A percentile compares a stretch with the other conserved stretches of the same genome.
Conservation (phyloP, 2,797 vertebrate species). For the Florisuga fusca region DNA sequence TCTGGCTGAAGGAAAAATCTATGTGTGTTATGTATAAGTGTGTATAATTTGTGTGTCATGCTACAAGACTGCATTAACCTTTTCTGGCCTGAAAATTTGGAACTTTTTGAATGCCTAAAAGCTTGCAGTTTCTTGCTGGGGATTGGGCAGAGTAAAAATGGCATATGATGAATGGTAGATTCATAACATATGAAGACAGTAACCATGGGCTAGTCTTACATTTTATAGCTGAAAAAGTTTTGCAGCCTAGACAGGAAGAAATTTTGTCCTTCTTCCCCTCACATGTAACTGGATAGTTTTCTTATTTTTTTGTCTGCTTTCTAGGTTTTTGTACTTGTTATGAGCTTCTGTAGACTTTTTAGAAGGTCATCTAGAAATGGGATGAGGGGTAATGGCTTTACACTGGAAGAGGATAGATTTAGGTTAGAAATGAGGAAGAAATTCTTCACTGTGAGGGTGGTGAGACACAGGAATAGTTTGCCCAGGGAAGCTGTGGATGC, state of each 20-base stretch:
- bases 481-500: too few species aligned
- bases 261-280: not conserved
- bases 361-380: too few species aligned
- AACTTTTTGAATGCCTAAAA: not conserved
- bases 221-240: not conserved
- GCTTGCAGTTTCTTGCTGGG: not conserved
- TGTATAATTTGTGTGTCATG: not conserved
- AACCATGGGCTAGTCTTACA: not conserved
- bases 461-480: too few species aligned
- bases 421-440: too few species aligned
- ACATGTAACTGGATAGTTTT: not conserved
- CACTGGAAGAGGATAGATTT: too few species aligned
- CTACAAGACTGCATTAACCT: not conserved
- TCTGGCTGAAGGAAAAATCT: not conserved
- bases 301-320: not conserved
- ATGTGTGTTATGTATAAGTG: not conserved
- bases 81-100: not conserved
- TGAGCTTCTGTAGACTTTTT: not conserved
- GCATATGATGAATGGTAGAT: accelerated
- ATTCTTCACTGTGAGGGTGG: too few species aligned
- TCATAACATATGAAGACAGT: not conserved
- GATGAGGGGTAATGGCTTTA: too few species aligned
- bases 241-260: not conserved
- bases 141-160: not conserved
- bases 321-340: not conserved